Conservation (phyloP, 2,888 invertebrate species). For the Lypha dubia region DNA sequence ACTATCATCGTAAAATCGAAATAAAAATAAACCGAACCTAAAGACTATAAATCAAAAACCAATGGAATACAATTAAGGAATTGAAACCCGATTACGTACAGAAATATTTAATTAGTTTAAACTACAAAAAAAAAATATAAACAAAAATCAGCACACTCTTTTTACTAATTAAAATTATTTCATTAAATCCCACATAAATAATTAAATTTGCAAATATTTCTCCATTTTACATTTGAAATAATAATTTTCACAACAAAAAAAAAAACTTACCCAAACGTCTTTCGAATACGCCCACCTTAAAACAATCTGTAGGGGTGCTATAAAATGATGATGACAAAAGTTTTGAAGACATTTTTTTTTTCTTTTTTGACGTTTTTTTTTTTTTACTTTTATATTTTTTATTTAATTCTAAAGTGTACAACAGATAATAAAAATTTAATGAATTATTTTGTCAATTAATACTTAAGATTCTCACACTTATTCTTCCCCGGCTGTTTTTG, state of each 20-base stretch:
- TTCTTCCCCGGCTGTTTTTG: constrained; percentile 13
- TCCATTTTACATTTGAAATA: background rate
- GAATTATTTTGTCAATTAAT: constrained; percentile 28
- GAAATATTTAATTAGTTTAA: too few species aligned
- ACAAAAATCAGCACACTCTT: background rate
- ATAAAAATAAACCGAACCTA: too few species aligned
- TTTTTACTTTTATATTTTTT: constrained; percentile 7
- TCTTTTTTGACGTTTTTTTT: constrained; percentile 1
- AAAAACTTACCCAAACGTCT: constrained; percentile 85
- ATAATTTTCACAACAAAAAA: constrained; percentile 75
- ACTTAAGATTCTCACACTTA: constrained; percentile 61
- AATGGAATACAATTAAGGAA: too few species aligned
- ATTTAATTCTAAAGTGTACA: background rate
- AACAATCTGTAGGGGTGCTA: constrained; percentile 80
- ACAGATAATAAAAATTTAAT: background rate
- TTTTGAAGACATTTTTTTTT: constrained; percentile 79
- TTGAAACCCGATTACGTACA: too few species aligned
- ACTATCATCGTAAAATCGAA: too few species aligned
- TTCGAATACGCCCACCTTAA: constrained; percentile 84
- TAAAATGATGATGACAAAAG: constrained; percentile 82
- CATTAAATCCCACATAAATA: background rate
- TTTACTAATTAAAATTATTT: background rate
- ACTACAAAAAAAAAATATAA: too few species aligned
- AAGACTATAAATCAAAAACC: too few species aligned
- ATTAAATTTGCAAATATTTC: constrained; percentile 12